Evolutionary conservation across 2,888 invertebrate species (phyloP).

Genomic region (Conomelus anceps): DNA sequence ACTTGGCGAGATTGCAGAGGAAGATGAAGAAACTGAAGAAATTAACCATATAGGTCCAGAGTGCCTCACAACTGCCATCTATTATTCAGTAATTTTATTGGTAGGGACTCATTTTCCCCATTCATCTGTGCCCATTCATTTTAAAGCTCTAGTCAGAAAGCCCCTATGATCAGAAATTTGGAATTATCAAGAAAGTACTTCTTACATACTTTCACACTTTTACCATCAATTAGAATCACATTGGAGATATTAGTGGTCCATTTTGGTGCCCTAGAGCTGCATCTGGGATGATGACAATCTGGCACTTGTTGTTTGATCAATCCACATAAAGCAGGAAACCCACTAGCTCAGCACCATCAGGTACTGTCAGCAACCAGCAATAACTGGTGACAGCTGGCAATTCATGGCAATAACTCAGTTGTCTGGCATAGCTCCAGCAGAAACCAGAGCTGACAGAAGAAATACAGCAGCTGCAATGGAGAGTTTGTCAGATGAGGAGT

Average conservation of each 20-base stretch:
- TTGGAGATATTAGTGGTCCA: conserved; percentile 1
- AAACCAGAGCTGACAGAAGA: no score
- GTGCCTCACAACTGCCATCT: not conserved
- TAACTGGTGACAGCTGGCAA: no score
- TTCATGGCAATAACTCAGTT: no score
- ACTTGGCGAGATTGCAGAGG: conserved; percentile 10
- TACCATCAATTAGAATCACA: conserved; percentile 10
- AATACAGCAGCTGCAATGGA: no score
- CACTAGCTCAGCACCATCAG: no score
- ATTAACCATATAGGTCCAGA: no score
- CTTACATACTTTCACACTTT: not conserved
- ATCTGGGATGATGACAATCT: conserved; percentile 14
- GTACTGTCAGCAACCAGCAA: no score
- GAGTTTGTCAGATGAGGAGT: no score
- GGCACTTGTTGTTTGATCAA: conserved; percentile 16
- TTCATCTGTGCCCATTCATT: not conserved
- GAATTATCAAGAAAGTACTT: not conserved
- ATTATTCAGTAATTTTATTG: conserved; percentile 8
- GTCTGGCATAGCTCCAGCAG: no score
- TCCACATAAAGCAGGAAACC: conserved; percentile 14
- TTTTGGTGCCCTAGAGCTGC: not conserved
- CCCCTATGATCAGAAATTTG: not conserved
- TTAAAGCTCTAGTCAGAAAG: not conserved
- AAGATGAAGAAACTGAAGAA: not conserved
- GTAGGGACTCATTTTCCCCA: conserved; percentile 6